Evolutionary conservation across 2,888 invertebrate genomes (phyloP).

Genomic region (Globia sparganii): DNA sequence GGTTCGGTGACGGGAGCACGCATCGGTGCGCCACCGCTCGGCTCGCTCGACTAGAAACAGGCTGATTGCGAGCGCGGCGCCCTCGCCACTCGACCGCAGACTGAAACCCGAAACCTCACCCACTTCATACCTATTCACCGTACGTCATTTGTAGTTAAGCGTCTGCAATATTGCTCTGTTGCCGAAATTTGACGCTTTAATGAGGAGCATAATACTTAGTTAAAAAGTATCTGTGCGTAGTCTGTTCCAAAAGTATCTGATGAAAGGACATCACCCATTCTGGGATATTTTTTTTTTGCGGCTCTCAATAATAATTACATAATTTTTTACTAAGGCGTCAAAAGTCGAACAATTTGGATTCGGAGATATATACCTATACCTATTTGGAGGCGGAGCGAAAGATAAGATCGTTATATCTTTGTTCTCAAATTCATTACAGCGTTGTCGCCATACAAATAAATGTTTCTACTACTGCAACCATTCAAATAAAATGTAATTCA

Average conservation of each 20-base stretch:
- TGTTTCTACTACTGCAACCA: too few relatives aligned
- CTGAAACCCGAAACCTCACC: conserved; percentile 80
- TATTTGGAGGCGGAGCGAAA: too few relatives aligned
- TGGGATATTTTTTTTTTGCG: too few relatives aligned
- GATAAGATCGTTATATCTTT: too few relatives aligned
- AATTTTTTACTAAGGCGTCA: too few relatives aligned
- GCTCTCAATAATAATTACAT: too few relatives aligned
- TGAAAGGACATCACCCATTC: too few relatives aligned
- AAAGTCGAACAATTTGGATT: too few relatives aligned
- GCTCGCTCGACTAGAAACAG: conserved; percentile 76
- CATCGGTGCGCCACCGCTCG: conserved; percentile 58
- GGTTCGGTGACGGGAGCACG: conserved; percentile 63
- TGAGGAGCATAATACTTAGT: not conserved
- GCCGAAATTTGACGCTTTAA: conserved; percentile 51
- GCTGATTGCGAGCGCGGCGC: conserved; percentile 77
- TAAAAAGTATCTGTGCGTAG: not conserved
- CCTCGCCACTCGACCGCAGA: conserved; percentile 83
- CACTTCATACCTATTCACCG: conserved; percentile 72
- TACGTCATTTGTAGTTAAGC: conserved; percentile 69
- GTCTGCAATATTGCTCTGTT: conserved; percentile 61
- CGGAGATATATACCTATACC: too few relatives aligned
- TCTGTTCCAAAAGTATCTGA: not conserved
- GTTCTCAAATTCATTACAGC: too few relatives aligned
- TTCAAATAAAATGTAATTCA: too few relatives aligned
- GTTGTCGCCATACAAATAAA: too few relatives aligned